phyloP scores from a whole-genome alignment of 2,888 invertebrate genomes.

The Temnothorax rugatulus region DNA sequence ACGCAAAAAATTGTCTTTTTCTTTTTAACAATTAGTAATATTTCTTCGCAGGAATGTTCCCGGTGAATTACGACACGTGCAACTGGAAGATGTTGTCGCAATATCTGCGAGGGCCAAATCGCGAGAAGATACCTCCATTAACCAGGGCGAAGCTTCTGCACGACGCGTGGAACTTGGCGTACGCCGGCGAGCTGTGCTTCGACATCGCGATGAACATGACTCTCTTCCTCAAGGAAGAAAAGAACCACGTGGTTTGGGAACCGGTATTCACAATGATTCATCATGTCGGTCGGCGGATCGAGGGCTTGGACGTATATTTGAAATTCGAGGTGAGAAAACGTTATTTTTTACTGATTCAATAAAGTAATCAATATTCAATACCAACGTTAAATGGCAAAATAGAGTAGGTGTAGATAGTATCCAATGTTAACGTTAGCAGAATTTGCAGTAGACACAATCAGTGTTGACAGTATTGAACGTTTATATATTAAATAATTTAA shows the following conservation, averaged over 20 bases:
- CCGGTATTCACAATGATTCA: constrained; percentile 94
- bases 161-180: constrained; percentile 93
- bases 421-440: neutral
- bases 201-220: constrained; percentile 93
- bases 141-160: constrained; percentile 92
- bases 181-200: constrained; percentile 92
- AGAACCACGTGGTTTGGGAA: constrained; percentile 93
- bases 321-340: constrained; percentile 90
- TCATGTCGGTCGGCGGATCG: constrained; percentile 92
- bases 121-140: constrained; percentile 89
- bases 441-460: neutral
- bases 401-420: neutral
- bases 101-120: constrained; percentile 87
- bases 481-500: neutral
- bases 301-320: constrained; percentile 89
- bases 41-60: constrained; percentile 89
- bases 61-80: constrained; percentile 92
- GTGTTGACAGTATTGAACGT: neutral
- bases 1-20: neutral
- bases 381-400: constrained; percentile 3
- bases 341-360: neutral
- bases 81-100: constrained; percentile 93
- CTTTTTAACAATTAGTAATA: neutral
- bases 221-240: constrained; percentile 91
- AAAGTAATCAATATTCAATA: neutral